Base-by-base conservation (phyloP, 2,113 vertebrate species). In the Sander vitreus region DNA sequence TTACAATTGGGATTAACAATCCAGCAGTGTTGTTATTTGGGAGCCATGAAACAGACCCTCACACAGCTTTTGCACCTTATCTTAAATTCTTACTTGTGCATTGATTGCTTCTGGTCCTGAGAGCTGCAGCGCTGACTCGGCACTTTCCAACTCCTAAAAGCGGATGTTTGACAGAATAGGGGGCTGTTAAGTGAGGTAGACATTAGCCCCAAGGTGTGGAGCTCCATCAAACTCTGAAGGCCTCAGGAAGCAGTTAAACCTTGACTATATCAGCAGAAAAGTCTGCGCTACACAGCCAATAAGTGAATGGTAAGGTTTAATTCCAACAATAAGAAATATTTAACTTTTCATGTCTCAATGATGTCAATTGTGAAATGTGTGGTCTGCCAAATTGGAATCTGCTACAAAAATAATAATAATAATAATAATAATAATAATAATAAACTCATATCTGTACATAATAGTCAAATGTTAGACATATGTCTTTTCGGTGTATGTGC, bases 111-210 rank as follows among this genome's bases (percentile, higher is more conserved):
- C 47, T 7, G 73, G 33, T 59, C 21, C 53, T 27, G 15, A 83
- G 76, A 73, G 72, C 51, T 64, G 70, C 13, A 11, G 18, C 18
- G 77, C 84, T 78, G 86, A 91, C 72, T 78, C 71, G 1, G 84
- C 81, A 83, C 77, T 72, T 89, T 18, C 6, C 6, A 62, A 62
- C 85, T 69, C 48, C n/a, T 57, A 62, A 76, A 82, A 80, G 30
- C 60, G 81, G 62, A 73, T 84, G 69, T 82, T 85, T 77, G 84
- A 85, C 84, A 87, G 87, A 84, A 75, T 53, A 36, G 23, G 53
- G n/a, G 47, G 62, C 23, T 72, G 72, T 81, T 70, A 72, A 80
- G 57, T 65, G 71, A 71, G 48, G 51, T 23, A 48, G 65, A 73
- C 54, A 64, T 30, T 58, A 79, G 62, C 59, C 62, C 30, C 25